A percentile compares a stretch with the other conserved stretches of the same genome.
Conservation (phyloP, 2,797 vertebrate genomes). For the Aphelocoma californica region DNA sequence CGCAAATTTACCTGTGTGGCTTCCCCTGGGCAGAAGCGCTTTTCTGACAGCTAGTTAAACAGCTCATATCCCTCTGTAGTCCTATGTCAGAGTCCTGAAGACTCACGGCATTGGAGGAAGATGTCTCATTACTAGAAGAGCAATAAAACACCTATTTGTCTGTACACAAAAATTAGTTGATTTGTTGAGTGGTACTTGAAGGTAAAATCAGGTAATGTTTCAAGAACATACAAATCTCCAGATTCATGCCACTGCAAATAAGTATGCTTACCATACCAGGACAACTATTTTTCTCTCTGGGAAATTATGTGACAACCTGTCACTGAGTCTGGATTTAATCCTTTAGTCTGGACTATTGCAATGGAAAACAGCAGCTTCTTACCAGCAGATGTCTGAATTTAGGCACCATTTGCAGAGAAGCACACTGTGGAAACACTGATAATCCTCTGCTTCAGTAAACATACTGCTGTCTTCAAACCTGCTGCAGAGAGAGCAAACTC, state of each 20-base stretch:
- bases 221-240: background rate
- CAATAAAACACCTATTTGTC: background rate
- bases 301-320: background rate
- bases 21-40: background rate
- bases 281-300: background rate
- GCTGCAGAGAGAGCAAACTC: background rate
- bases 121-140: background rate
- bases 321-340: background rate
- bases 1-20: background rate
- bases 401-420: background rate
- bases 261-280: background rate
- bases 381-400: background rate
- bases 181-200: background rate
- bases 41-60: background rate
- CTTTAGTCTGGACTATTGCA: background rate
- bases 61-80: background rate
- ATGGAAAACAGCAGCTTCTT: background rate
- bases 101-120: background rate
- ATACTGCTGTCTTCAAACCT: background rate
- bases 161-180: background rate
- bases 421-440: background rate
- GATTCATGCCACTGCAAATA: background rate
- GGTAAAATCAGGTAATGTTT: background rate
- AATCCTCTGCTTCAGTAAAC: background rate
- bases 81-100: background rate